Percentiles rank a stretch among this genome's conserved stretches.
Conservation (phyloP, 30 jellyfish, hydroid and myxozoan species). For the Aurelia sp. region DNA sequence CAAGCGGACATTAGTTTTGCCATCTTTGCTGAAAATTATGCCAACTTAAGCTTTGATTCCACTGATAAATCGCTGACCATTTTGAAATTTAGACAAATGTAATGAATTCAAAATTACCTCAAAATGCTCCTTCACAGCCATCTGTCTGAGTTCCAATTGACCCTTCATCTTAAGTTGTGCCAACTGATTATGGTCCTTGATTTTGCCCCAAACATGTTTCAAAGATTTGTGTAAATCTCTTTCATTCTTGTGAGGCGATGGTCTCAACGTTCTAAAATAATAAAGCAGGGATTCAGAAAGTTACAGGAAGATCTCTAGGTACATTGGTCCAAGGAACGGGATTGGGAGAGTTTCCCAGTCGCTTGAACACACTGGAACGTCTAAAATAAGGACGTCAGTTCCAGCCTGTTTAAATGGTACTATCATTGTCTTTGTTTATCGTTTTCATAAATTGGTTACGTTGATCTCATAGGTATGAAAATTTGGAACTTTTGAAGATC, state of each 20-base stretch:
- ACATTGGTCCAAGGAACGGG: too few species aligned
- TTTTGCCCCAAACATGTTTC: constrained; percentile 80
- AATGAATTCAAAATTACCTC: constrained; percentile 37
- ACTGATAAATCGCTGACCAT: too few species aligned
- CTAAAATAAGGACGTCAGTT: too few species aligned
- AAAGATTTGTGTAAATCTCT: constrained; percentile 64
- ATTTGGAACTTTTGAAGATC: too few species aligned
- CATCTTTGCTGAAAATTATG: not conserved
- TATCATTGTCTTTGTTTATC: too few species aligned
- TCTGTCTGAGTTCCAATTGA: constrained; percentile 63
- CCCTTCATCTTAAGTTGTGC: constrained; percentile 78
- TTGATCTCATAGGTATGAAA: too few species aligned
- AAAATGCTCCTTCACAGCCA: constrained; percentile 78
- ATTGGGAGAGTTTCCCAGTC: too few species aligned
- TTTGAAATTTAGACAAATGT: too few species aligned
- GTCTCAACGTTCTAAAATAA: constrained; percentile 49
- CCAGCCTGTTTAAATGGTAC: too few species aligned
- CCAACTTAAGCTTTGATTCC: not conserved
- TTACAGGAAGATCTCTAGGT: not conserved
- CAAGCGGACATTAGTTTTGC: not conserved
- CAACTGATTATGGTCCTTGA: constrained; percentile 60
- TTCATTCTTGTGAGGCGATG: constrained; percentile 79
- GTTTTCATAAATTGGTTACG: too few species aligned
- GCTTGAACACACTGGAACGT: too few species aligned
- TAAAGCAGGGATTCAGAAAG: not conserved